Percentiles rank a stretch among this genome's conserved stretches.
Evolutionary conservation across 2,797 vertebrate genomes (phyloP).

Genomic region (Neoniphon sammara): DNA sequence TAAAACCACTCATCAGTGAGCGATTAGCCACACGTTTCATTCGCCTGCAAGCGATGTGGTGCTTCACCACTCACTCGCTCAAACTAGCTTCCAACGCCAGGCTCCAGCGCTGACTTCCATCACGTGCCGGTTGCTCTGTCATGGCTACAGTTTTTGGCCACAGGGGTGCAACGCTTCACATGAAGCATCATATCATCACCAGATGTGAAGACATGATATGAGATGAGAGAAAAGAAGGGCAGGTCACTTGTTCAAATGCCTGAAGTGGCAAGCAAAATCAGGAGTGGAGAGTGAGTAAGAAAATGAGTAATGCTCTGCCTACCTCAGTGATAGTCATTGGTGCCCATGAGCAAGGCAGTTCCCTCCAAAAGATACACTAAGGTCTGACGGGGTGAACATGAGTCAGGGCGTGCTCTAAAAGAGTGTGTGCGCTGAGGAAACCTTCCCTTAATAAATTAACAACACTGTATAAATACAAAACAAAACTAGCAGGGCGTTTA

Average conservation of each 20-base stretch:
- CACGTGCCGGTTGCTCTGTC: conserved; percentile 7
- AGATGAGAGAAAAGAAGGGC: neutral
- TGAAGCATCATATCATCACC: neutral
- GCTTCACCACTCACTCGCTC: neutral
- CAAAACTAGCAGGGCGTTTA: no score
- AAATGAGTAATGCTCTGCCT: neutral
- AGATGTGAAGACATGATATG: neutral
- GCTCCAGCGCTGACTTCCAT: conserved; percentile 29
- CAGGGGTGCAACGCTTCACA: conserved; percentile 3
- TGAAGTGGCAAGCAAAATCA: neutral
- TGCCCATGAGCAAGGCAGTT: no score
- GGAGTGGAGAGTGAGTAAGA: neutral
- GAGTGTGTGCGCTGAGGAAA: no score
- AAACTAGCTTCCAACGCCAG: conserved; percentile 21
- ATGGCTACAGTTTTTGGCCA: conserved; percentile 22
- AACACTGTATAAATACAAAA: no score
- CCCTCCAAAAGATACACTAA: no score
- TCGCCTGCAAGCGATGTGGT: conserved; percentile 38
- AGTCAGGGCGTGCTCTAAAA: no score
- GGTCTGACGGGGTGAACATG: no score
- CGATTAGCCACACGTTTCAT: conserved; percentile 59
- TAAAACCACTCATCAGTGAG: conserved; percentile 53
- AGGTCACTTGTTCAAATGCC: neutral
- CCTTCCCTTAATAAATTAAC: no score
- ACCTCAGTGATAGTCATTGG: no score